Conservation (phyloP, 2,888 invertebrate species). For the Cheilosia impressa region DNA sequence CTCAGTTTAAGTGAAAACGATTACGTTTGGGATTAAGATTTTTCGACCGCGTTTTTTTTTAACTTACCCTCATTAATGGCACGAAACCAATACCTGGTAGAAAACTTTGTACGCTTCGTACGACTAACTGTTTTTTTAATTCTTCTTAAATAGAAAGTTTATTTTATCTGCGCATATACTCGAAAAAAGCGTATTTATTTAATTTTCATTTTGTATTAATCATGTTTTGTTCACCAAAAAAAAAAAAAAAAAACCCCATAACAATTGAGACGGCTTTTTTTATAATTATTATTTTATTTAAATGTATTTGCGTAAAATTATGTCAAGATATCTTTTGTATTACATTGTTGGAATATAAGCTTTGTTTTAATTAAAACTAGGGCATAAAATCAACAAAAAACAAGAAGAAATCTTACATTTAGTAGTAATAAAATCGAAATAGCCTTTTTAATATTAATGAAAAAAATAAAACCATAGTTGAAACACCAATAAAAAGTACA, state of each 20-base stretch:
- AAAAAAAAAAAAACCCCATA: not conserved
- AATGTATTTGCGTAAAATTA: slow-evolving; percentile 1
- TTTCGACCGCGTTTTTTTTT: too few relatives aligned
- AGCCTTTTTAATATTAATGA: slow-evolving; percentile 49
- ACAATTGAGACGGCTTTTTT: not conserved
- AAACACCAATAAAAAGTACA: slow-evolving; percentile 35
- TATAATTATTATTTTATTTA: slow-evolving; percentile 5
- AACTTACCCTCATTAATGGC: too few relatives aligned
- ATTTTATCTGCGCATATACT: slow-evolving; percentile 17
- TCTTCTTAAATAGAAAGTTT: not conserved
- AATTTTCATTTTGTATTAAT: not conserved
- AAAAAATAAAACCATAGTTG: slow-evolving; percentile 35
- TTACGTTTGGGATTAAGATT: too few relatives aligned
- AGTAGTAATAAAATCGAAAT: slow-evolving; percentile 51
- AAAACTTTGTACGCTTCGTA: not conserved
- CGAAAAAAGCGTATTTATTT: slow-evolving; percentile 10
- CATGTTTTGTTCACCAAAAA: not conserved
- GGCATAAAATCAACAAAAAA: slow-evolving; percentile 30
- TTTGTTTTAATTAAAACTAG: not conserved
- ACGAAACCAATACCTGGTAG: not conserved
- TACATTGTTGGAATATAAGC: not conserved
- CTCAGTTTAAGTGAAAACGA: too few relatives aligned
- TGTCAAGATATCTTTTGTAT: slow-evolving; percentile 3
- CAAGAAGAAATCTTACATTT: slow-evolving; percentile 16
- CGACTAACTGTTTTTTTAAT: not conserved